Base-by-base conservation (phyloP, 2,797 vertebrate species). In the Microcaecilia unicolor region DNA sequence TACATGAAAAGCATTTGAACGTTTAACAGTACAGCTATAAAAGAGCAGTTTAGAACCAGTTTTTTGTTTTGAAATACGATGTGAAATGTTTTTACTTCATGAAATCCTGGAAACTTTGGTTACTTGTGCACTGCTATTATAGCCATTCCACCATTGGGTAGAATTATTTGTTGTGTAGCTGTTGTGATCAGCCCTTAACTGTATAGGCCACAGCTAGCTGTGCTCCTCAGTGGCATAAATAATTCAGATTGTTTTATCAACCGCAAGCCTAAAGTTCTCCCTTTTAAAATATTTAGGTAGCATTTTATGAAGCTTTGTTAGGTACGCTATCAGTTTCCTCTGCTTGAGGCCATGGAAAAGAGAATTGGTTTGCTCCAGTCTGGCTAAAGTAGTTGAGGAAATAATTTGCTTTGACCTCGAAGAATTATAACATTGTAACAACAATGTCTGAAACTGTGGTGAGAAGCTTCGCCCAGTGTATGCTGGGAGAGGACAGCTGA, bases 251-350 rank as follows among this genome's bases (percentile, higher is more conserved):
- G 50, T 33, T 53, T 46, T 57, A 52, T 71, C 67, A 47, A 57
- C 59, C 14, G 32, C 39, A 25, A 50, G 74, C 71, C 70, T 69
- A 59, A 81, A 72, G 84, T 72, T 77, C 51, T 57, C 61, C 51
- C 60, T 45, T 44, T 70, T 97, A 40, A 93, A 98, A 97, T 84
- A 97, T 98, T 87, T 30, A 98, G 79, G 58, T 12, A 11, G 18
- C 54, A 53, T 62, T 60, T 74, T 58, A 64, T 53, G 59, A 57
- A 61, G 75, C 78, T 74, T 66, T 62, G 70, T 52, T 56, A 48
- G 49, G 58, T 35, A 45, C 68, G 41, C 71, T 77, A 72, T 85
- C 71, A 67, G 58, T 64, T 82, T 84, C 74, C 75, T 65, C 61
- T 51, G 58, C 48, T 56, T 52, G 41, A 48, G 64, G 67, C 52